A percentile compares a stretch with the other conserved stretches of the same genome.
These are phyloP conservation scores for Sinopyrophorus schimmeli DNA, from an alignment of 2,888 invertebrate species.

Conservation along the genomic window DNA sequence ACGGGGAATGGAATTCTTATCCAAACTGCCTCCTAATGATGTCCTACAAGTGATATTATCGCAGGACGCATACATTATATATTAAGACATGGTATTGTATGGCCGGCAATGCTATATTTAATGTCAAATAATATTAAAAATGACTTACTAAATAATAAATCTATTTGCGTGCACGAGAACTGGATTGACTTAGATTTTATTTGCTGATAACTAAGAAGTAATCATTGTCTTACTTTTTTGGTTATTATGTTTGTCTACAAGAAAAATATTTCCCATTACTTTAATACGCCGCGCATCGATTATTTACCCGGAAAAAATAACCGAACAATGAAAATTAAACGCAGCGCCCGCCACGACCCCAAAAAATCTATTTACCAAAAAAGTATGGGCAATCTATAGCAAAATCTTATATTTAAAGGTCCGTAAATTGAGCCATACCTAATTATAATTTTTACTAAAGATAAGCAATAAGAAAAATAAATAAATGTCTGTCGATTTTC, in stretches of 20 bases:
- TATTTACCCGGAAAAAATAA: too few species aligned
- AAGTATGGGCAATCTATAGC: too few species aligned
- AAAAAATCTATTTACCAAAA: too few species aligned
- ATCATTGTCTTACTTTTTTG: constrained; percentile 49
- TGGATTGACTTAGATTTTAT: constrained; percentile 46
- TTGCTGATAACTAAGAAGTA: constrained; percentile 46
- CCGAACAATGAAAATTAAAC: too few species aligned
- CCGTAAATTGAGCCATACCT: too few species aligned
- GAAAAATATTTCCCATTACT: constrained; percentile 1
- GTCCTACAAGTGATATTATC: constrained; percentile 40
- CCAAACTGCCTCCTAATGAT: constrained; percentile 38
- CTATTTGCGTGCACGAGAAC: constrained; percentile 40
- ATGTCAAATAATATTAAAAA: constrained; percentile 52
- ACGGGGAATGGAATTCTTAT: constrained; percentile 41
- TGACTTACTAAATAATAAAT: constrained; percentile 54
- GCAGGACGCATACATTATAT: constrained; percentile 40
- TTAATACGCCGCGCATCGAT: too few species aligned
- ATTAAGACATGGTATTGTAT: constrained; percentile 48
- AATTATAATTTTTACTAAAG: too few species aligned
- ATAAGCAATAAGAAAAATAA: too few species aligned
- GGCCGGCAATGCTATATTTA: constrained; percentile 42
- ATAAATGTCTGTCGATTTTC: too few species aligned
- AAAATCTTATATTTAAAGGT: too few species aligned
- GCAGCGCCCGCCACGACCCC: too few species aligned
- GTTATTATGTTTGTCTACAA: constrained; percentile 17